A percentile compares a stretch with the other conserved stretches of the same genome.
Conservation (phyloP, 2,113 vertebrate species). For the Heliornis fulica region DNA sequence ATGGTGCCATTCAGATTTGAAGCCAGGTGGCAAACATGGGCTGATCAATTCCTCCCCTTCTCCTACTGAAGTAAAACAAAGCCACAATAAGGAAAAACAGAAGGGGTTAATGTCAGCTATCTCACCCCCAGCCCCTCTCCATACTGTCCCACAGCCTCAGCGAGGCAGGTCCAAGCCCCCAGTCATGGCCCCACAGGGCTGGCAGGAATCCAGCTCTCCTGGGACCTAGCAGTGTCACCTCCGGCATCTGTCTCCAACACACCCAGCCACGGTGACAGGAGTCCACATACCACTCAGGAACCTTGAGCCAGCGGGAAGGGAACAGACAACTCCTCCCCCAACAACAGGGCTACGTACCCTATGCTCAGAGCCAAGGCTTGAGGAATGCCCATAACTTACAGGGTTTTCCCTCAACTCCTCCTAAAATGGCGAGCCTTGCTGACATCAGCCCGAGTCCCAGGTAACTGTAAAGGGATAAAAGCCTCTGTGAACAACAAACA, state of each 20-base stretch:
- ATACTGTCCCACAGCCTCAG: neutral
- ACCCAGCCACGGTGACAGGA: neutral
- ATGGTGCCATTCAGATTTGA: slow-evolving; percentile 84
- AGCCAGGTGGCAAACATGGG: slow-evolving; percentile 85
- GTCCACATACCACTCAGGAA: neutral
- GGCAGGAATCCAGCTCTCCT: neutral
- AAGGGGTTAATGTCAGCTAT: neutral
- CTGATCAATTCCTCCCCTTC: slow-evolving; percentile 82
- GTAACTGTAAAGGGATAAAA: slow-evolving; percentile 80
- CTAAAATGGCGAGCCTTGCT: slow-evolving; percentile 87
- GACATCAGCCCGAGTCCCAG: slow-evolving; percentile 95
- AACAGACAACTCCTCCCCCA: neutral
- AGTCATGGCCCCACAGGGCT: neutral
- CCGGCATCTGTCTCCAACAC: neutral
- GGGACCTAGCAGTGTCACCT: neutral
- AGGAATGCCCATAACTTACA: slow-evolving; percentile 72
- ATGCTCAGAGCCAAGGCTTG: neutral
- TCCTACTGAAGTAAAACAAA: slow-evolving; percentile 68
- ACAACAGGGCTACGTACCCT: neutral
- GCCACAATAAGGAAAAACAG: neutral
- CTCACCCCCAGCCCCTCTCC: neutral
- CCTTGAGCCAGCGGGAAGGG: neutral
- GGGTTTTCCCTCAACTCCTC: slow-evolving; percentile 81
- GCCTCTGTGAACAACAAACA: slow-evolving; percentile 14
- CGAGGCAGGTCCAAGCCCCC: neutral